Conservation (phyloP, 2,888 invertebrate genomes). For the Arrhopalites spinosus region DNA sequence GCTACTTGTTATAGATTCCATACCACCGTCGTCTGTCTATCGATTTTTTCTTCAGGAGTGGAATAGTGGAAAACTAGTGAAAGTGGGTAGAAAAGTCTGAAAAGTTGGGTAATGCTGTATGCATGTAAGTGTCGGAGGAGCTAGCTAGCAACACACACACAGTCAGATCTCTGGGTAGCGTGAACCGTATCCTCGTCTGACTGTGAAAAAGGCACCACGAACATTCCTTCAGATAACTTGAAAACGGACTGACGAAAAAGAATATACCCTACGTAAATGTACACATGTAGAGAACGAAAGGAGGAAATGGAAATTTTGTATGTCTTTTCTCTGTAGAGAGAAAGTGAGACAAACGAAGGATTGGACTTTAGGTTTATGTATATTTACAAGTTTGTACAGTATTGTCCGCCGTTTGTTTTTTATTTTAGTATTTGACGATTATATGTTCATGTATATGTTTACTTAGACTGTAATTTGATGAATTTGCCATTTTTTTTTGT, state of each 20-base stretch:
- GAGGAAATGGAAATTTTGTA: background rate
- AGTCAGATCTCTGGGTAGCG: background rate
- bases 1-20: conserved; percentile 28
- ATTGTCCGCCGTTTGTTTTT: too few species aligned
- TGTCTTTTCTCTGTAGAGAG: background rate
- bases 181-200: background rate
- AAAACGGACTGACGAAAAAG: background rate
- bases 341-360: too few species aligned
- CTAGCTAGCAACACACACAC: too few species aligned
- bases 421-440: too few species aligned
- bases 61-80: conserved; percentile 18
- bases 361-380: too few species aligned
- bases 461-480: too few species aligned
- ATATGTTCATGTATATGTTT: too few species aligned
- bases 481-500: too few species aligned
- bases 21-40: conserved; percentile 14
- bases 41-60: conserved; percentile 28
- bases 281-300: background rate
- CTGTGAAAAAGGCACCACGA: background rate
- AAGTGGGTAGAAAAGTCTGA: conserved; percentile 32
- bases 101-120: conserved; percentile 21
- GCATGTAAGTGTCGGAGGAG: background rate
- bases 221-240: background rate
- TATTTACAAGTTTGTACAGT: too few species aligned
- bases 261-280: background rate